Percentiles rank a stretch among this genome's conserved stretches.
Conservation (phyloP, 2,888 invertebrate species). For the Xestia c-nigrum region DNA sequence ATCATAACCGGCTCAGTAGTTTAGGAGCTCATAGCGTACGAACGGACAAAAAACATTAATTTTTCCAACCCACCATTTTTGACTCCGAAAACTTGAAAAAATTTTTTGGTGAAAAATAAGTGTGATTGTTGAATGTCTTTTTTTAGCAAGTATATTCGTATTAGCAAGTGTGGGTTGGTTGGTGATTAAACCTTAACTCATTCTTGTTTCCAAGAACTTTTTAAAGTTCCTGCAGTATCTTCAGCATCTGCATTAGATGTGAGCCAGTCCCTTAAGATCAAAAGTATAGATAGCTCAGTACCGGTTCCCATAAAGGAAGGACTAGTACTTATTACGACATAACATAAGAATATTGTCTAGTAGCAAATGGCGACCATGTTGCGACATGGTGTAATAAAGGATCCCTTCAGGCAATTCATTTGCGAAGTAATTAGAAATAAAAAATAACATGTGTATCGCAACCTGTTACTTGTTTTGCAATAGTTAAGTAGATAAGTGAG, state of each 20-base stretch:
- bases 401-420: constrained; percentile 40
- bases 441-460: constrained; percentile 16
- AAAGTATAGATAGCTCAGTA: constrained; percentile 21
- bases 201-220: background rate
- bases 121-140: background rate
- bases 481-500: constrained; percentile 23
- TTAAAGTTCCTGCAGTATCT: background rate
- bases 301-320: constrained; percentile 36
- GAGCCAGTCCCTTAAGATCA: background rate
- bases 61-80: too few relatives aligned
- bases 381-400: constrained; percentile 9
- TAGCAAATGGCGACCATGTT: constrained; percentile 32
- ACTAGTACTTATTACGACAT: constrained; percentile 15
- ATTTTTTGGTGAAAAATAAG: background rate
- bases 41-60: too few relatives aligned
- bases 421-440: constrained; percentile 38
- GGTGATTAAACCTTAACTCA: background rate
- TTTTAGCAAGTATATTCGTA: too few relatives aligned
- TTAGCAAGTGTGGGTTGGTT: background rate
- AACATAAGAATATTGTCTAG: constrained; percentile 37
- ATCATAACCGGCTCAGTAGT: too few relatives aligned
- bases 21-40: too few relatives aligned
- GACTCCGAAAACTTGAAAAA: background rate
- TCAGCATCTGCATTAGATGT: constrained; percentile 20
- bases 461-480: constrained; percentile 23